Evolutionary conservation across 2,113 vertebrate genomes (phyloP).

Genomic region (Oophaga pumilio): DNA sequence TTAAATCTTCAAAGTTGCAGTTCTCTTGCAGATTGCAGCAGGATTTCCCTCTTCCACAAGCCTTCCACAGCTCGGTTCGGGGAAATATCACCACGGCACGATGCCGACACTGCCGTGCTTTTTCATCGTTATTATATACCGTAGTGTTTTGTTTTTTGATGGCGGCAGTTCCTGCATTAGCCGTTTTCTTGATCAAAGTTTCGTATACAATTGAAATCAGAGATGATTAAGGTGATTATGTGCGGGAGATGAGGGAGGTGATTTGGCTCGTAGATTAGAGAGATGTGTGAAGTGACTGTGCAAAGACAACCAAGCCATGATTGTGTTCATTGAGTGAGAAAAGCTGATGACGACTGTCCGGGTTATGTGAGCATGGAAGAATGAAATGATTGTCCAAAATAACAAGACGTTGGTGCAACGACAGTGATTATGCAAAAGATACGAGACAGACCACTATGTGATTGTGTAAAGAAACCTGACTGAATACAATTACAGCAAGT

Average conservation of each 20-base stretch:
- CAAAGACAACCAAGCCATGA: background rate
- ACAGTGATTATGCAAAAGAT: background rate
- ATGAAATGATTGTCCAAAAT: conserved; percentile 8
- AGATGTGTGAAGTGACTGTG: conserved; percentile 5
- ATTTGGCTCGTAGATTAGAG: background rate
- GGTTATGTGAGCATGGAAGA: conserved; percentile 12
- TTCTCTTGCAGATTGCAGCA: background rate
- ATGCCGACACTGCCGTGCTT: background rate
- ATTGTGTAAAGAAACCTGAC: background rate
- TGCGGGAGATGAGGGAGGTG: background rate
- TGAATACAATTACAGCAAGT: background rate
- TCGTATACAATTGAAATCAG: background rate
- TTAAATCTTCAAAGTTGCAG: background rate
- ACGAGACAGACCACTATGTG: background rate
- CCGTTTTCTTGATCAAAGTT: background rate
- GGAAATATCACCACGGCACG: background rate
- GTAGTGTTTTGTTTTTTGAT: background rate
- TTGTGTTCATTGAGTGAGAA: background rate
- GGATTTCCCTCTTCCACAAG: background rate
- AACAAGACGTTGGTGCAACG: background rate
- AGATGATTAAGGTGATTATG: conserved; percentile 12
- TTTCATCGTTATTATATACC: background rate
- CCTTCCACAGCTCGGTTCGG: background rate
- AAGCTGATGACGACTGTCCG: background rate
- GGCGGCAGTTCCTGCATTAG: background rate